Conservation (phyloP, 2,797 vertebrate genomes). For the Salmo trutta region DNA sequence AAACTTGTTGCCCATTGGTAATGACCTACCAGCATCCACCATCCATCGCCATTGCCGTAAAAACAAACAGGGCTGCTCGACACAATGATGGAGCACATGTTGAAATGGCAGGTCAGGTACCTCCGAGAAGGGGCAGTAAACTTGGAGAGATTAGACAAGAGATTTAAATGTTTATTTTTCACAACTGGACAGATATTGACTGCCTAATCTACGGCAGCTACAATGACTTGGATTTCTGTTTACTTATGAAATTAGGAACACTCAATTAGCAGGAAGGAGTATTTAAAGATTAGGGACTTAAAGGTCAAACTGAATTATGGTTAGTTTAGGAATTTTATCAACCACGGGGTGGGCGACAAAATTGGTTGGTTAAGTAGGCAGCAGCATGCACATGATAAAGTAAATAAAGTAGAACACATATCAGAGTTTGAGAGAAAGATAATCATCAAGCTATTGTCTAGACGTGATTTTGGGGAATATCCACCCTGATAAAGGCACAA, state of each 20-base stretch:
- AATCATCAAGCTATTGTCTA: too few species aligned
- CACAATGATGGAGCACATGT: slow-evolving; percentile 17
- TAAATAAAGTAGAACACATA: too few species aligned
- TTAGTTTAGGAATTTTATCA: neutral
- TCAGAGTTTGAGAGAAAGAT: too few species aligned
- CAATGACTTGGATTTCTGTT: slow-evolving; percentile 24
- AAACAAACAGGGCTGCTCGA: slow-evolving; percentile 19
- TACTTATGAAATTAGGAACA: slow-evolving; percentile 11
- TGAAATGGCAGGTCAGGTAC: neutral
- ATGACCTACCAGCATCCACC: neutral
- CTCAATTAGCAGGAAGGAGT: neutral
- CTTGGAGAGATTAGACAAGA: slow-evolving; percentile 13
- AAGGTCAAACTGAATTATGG: neutral
- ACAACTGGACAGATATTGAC: slow-evolving; percentile 45
- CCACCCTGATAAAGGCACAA: too few species aligned
- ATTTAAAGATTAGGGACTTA: neutral
- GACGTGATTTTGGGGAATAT: too few species aligned
- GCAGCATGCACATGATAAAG: too few species aligned
- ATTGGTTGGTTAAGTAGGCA: too few species aligned
- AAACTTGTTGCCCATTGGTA: neutral
- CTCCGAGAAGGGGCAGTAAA: neutral
- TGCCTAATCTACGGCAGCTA: slow-evolving; percentile 40
- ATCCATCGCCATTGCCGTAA: slow-evolving; percentile 4
- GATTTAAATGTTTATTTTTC: slow-evolving; percentile 54
- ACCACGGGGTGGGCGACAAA: neutral